Evolutionary conservation across 2,797 vertebrate species (phyloP).

Genomic region (Astyanax mexicanus): DNA sequence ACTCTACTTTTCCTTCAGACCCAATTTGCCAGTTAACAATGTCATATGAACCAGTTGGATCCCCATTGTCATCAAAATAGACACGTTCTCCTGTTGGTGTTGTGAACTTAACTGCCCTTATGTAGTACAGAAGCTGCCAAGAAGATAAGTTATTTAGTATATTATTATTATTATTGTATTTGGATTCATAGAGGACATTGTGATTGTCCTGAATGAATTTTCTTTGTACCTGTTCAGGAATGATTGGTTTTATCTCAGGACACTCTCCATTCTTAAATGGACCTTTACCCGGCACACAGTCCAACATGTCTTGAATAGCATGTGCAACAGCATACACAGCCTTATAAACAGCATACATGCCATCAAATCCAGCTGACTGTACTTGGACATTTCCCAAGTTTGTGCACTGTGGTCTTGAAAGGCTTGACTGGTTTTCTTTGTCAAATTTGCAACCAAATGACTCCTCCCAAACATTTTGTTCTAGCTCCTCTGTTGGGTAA

Average conservation of each 20-base stretch:
- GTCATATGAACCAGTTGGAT: conserved; percentile 62
- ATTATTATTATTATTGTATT: too few species aligned
- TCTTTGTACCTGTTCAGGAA: conserved; percentile 59
- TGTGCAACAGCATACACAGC: conserved; percentile 67
- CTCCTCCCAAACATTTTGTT: conserved; percentile 65
- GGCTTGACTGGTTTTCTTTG: conserved; percentile 12
- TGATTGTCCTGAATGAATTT: too few species aligned
- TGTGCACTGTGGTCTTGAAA: conserved; percentile 54
- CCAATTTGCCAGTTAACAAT: conserved; percentile 69
- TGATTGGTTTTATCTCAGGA: conserved; percentile 54
- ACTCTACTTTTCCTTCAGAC: conserved; percentile 48
- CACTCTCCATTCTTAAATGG: conserved; percentile 58
- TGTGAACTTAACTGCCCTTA: conserved; percentile 65
- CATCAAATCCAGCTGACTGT: conserved; percentile 51
- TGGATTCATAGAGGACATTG: background rate
- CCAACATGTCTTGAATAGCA: conserved; percentile 65
- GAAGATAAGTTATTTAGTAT: too few species aligned
- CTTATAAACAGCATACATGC: conserved; percentile 68
- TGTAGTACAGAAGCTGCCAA: conserved; percentile 56
- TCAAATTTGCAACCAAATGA: conserved; percentile 63
- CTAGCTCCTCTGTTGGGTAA: conserved; percentile 55
- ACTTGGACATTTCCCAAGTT: conserved; percentile 60
- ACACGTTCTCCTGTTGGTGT: conserved; percentile 65
- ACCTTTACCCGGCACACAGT: conserved; percentile 59
- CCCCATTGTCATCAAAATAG: conserved; percentile 62